Percentiles rank a stretch among this genome's conserved stretches.
These are phyloP conservation scores for Bombus pascuorum DNA, from an alignment of 1,140 invertebrate genomes.

Conservation along the genomic window DNA sequence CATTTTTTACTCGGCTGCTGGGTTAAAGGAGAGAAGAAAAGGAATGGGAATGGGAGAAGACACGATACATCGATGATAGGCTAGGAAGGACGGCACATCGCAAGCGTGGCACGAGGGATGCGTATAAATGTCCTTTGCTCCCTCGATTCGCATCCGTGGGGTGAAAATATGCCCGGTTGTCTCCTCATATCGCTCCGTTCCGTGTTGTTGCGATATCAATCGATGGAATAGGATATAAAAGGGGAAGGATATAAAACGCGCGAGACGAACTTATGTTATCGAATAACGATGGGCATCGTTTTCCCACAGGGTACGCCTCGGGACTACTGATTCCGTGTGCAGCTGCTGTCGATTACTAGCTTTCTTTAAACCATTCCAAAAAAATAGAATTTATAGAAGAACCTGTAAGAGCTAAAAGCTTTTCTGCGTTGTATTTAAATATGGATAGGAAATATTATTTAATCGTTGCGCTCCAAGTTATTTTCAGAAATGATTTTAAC, in stretches of 20 bases:
- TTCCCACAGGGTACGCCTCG: background rate
- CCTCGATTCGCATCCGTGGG: conserved; percentile 24
- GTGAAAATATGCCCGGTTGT: conserved; percentile 45
- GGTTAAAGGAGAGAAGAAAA: background rate
- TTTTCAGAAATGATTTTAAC: no score
- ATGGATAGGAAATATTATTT: background rate
- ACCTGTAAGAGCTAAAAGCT: background rate
- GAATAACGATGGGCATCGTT: conserved; percentile 30
- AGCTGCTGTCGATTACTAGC: background rate
- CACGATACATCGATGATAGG: conserved; percentile 6
- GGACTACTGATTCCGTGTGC: background rate
- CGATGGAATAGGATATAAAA: conserved; percentile 23
- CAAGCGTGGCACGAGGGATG: conserved; percentile 6
- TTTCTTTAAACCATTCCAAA: background rate
- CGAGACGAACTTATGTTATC: conserved; percentile 29
- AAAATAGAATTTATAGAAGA: background rate
- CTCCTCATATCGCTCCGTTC: conserved; percentile 17
- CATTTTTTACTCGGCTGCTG: background rate
- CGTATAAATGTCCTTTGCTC: conserved; percentile 38
- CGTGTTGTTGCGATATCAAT: conserved; percentile 33
- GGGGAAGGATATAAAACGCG: conserved; percentile 7
- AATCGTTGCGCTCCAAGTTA: background rate
- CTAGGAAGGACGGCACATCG: background rate
- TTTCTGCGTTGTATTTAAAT: background rate
- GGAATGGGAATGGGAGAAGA: no score